phyloP scores from a whole-genome alignment of 2,113 vertebrate species.

The Mesembrinibis cayennensis region DNA sequence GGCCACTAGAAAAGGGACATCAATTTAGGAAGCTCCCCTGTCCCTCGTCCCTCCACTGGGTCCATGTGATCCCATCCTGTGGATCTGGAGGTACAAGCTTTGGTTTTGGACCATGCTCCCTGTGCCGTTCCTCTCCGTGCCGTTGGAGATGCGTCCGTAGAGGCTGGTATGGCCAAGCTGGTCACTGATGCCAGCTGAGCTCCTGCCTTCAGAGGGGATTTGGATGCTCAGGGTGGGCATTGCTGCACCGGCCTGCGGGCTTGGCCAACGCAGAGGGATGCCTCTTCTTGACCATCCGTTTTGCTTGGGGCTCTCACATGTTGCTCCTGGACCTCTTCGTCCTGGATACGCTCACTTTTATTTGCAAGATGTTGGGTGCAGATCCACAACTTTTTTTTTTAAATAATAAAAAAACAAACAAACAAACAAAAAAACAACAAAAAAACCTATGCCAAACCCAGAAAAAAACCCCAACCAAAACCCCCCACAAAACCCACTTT shows the following conservation, averaged over 20 bases:
- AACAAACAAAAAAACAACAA: background rate
- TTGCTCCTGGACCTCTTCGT: background rate
- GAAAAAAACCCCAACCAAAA: background rate
- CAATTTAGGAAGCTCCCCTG: background rate
- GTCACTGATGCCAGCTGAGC: background rate
- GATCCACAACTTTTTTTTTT: background rate
- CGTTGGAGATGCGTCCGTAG: accelerated
- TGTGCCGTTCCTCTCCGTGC: accelerated
- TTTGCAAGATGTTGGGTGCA: background rate
- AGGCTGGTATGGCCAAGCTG: background rate
- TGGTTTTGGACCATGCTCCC: background rate
- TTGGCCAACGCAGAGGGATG: background rate
- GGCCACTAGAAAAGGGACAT: background rate
- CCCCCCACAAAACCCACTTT: background rate
- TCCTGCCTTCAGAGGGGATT: background rate
- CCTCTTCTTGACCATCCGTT: background rate
- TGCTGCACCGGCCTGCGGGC: background rate
- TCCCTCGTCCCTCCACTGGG: background rate
- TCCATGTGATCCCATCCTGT: background rate
- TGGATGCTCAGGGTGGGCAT: background rate
- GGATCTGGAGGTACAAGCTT: background rate
- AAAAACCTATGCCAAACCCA: background rate
- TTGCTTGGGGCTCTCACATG: background rate
- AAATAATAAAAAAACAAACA: background rate
- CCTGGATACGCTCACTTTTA: background rate